Conservation (phyloP, 2,113 vertebrate species). For the Catharus bicknelli region DNA sequence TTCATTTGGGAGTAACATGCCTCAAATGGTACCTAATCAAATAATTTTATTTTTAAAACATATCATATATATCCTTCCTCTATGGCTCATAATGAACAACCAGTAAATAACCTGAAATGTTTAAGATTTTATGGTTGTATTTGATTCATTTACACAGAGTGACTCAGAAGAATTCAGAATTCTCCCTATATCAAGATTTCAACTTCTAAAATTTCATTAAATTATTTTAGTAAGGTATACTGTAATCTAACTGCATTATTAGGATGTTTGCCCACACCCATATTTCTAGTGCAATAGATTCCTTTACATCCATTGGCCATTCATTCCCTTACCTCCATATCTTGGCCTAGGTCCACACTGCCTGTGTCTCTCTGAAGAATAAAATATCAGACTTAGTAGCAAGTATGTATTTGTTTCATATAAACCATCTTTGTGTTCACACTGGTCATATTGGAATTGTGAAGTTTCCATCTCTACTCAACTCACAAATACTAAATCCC, state of each 20-base stretch:
- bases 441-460: not conserved
- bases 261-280: not conserved
- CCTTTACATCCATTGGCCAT: not conserved
- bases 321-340: not conserved
- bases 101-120: not conserved
- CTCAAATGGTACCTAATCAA: not conserved
- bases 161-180: not conserved
- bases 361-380: not conserved
- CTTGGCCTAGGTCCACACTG: not conserved
- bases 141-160: not conserved
- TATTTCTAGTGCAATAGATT: not conserved
- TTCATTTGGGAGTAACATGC: not conserved
- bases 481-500: not conserved
- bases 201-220: not conserved
- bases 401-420: not conserved
- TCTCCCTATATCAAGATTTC: not conserved
- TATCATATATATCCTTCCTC: not conserved
- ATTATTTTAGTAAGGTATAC: not conserved
- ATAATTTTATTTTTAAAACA: conserved; percentile 16
- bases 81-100: not conserved
- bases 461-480: not conserved
- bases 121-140: not conserved
- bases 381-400: not conserved
- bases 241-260: not conserved
- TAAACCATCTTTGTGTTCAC: not conserved